Base-by-base conservation (phyloP, 2,113 vertebrate species). In the Bambusicola thoracicus region DNA sequence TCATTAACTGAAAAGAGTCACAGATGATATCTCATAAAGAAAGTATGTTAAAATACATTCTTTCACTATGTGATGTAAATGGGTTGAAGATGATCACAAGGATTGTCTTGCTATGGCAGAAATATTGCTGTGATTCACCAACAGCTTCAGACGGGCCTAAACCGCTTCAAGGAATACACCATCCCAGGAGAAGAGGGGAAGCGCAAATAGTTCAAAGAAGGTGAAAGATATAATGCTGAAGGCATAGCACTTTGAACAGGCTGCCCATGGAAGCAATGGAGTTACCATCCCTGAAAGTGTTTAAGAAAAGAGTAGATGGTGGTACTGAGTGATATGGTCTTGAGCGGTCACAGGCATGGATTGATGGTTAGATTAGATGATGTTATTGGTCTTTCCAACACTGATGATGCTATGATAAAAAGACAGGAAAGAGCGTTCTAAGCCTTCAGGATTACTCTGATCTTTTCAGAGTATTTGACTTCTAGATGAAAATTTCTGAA, bases 31-130 rank as follows among this genome's bases (percentile, higher is more conserved):
- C 65, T 21, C 6, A 2, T 19, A 10, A 66, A 72, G 46, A 49
- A 49, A 22, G 46, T 4, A 21, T 27, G 19, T 9, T 43, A 66
- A 70, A 69, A 6, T 27, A 30, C 0, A 0, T 29, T 56, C 11
- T 73, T 87, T 51, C 14, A 14, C 30, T 29, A 0, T 5, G 3
- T 27, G 34, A 4, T 2, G 0, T 36, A 30, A 51, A 41, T 6
- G 5, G 11, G 18, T 34, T 77, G 51, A 72, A 55, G 13, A n/a
- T 38, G 34, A 7, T 81, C 3, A 1, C 8, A n/a, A 67, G 22
- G 32, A 25, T 59, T 55, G 5, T 70, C 17, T 22, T 55, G 10
- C 43, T 73, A 0, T 2, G 19, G 53, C 20, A 66, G 21, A 90
- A 70, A 55, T 7, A 48, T 77, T 68, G 34, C 34, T 43, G 38